Percentiles rank a stretch among this genome's conserved stretches.
Conservation (phyloP, 2,888 invertebrate genomes). For the Encarsia formosa region DNA sequence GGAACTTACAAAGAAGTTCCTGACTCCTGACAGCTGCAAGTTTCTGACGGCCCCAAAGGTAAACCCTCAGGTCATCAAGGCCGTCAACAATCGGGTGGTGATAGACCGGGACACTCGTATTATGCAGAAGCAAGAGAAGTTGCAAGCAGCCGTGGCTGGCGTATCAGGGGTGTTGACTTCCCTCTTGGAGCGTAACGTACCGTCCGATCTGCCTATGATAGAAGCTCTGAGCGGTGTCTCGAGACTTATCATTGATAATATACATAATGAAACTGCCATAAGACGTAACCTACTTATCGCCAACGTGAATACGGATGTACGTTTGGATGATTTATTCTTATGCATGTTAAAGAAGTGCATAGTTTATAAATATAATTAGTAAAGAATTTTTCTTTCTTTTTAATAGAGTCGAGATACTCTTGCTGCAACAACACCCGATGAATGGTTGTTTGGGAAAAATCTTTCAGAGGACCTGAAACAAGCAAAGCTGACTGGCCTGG, state of each 20-base stretch:
- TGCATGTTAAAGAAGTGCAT: too few relatives aligned
- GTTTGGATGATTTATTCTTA: too few relatives aligned
- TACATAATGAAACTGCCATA: not conserved
- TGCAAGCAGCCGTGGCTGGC: slow-evolving; percentile 7
- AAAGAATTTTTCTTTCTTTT: too few relatives aligned
- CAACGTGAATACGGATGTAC: slow-evolving; percentile 8
- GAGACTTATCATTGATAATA: not conserved
- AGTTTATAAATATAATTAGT: too few relatives aligned
- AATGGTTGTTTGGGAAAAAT: not conserved
- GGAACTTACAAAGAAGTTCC: not conserved
- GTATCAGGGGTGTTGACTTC: too few relatives aligned
- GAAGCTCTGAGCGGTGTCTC: not conserved
- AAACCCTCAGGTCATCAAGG: slow-evolving; percentile 8
- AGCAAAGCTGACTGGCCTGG: not conserved
- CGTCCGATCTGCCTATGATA: not conserved
- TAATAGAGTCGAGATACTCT: too few relatives aligned
- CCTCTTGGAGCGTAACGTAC: too few relatives aligned
- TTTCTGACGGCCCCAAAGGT: slow-evolving; percentile 10
- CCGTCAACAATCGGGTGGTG: not conserved
- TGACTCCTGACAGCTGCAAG: slow-evolving; percentile 2
- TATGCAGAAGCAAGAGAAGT: slow-evolving; percentile 8
- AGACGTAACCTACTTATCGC: slow-evolving; percentile 12
- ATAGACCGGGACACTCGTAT: slow-evolving; percentile 9
- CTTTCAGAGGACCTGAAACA: not conserved
- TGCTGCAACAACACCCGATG: not conserved